Conservation (phyloP, 2,888 invertebrate species). For the Idaea straminata region DNA sequence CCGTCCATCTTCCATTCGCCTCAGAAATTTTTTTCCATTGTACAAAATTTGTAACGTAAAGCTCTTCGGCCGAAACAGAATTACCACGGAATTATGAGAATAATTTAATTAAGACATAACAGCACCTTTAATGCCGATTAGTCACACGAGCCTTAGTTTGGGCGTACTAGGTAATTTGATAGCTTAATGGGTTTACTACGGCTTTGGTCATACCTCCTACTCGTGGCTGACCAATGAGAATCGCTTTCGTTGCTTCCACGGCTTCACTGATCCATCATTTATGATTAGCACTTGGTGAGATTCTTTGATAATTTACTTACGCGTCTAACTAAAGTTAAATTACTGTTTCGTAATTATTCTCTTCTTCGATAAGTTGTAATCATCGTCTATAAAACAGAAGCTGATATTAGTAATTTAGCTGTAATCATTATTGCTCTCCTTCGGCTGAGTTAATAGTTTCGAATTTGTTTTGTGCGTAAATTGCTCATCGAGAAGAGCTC, state of each 20-base stretch:
- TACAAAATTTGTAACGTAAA: conserved; percentile 73
- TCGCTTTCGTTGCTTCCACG: conserved; percentile 46
- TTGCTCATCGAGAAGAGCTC: conserved; percentile 25
- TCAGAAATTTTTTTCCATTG: conserved; percentile 67
- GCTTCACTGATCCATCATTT: conserved; percentile 63
- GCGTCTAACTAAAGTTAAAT: conserved; percentile 29
- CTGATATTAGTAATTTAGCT: conserved; percentile 33
- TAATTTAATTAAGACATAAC: conserved; percentile 79
- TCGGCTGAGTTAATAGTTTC: conserved; percentile 28
- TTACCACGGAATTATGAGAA: conserved; percentile 65
- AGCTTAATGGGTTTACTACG: conserved; percentile 69
- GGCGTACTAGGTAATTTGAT: conserved; percentile 76
- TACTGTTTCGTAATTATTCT: conserved; percentile 28
- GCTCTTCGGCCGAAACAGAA: conserved; percentile 61
- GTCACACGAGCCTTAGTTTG: conserved; percentile 74
- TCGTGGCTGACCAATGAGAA: conserved; percentile 63
- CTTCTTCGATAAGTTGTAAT: conserved; percentile 33
- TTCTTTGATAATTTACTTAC: conserved; percentile 46
- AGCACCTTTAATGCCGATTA: conserved; percentile 76
- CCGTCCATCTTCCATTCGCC: conserved; percentile 65
- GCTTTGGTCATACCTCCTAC: conserved; percentile 69
- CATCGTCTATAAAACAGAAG: conserved; percentile 41
- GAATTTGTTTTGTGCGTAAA: conserved; percentile 31
- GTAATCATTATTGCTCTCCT: conserved; percentile 31
- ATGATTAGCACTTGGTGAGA: conserved; percentile 60